phyloP scores from a whole-genome alignment of 64 coral and sea anemone species.

The Montipora sp. region DNA sequence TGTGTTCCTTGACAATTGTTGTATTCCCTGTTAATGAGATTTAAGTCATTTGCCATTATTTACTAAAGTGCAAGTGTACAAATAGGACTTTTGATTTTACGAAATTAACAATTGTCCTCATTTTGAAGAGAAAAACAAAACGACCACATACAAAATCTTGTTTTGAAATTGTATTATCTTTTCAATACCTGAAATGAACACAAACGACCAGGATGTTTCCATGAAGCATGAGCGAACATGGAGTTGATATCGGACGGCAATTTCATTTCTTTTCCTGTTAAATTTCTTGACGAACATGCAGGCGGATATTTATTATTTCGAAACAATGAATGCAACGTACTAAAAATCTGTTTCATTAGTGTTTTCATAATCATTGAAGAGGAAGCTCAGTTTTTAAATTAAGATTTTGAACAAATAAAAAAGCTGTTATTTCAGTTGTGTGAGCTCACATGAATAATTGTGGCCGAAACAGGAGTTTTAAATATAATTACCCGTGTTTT shows the following conservation, averaged over 20 bases:
- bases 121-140: background rate
- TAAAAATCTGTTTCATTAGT: background rate
- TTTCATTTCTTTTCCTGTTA: background rate
- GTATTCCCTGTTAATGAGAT: slow-evolving; percentile 27
- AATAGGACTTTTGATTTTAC: background rate
- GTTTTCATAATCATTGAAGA: background rate
- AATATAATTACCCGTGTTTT: background rate
- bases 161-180: background rate
- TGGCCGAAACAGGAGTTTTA: background rate
- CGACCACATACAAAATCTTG: background rate
- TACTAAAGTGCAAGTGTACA: background rate
- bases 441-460: background rate
- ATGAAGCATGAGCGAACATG: background rate
- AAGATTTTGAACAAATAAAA: background rate
- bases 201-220: background rate
- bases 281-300: background rate
- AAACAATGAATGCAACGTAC: background rate
- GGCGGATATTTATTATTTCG: background rate
- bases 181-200: background rate
- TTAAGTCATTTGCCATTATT: background rate
- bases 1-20: slow-evolving; percentile 14
- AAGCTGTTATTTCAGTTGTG: background rate
- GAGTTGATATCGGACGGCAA: background rate
- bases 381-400: background rate
- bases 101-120: background rate